Base-by-base conservation (phyloP, 1,140 invertebrate genomes). In the Lysiphlebus fabarum region DNA sequence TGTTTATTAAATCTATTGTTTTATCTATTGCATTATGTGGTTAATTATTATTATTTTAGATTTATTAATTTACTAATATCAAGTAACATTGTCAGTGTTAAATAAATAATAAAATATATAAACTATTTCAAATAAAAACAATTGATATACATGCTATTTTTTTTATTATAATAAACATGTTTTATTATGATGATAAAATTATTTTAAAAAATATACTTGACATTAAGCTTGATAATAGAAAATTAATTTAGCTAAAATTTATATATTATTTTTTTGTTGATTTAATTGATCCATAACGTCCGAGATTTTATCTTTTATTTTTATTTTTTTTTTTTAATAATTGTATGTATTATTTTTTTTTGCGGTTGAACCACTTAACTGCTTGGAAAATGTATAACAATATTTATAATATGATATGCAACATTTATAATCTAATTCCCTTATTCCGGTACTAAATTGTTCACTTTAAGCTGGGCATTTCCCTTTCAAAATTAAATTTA, bases 381-480 rank as follows among this genome's bases (percentile, higher is more conserved):
- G 72, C 66, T 68, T 74, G 69, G 69, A 67, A 75, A 74, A 70
- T 74, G 72, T 75, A 77, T 77, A 78, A 79, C 76, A 79, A 78
- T 79, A 77, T 78, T 77, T 64, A 74, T 76, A 77, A 77, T 74
- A 78, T 79, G 77, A 78, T 78, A 78, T 79, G 76, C 75, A 78
- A 78, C 75, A 78, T 78, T 79, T 78, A 77, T 77, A 76, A 77
- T 76, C 76, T 78, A 78, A 78, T 68, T 51, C 49, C 33, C 74
- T 74, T 79, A 78, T 73, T 68, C 71, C 69, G 67, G 69, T 77
- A 77, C 70, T 70, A 75, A 70, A 37, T 37, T 51, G 49, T 73
- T 76, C 67, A 67, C 67, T 71, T 53, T 55, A 47, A 42, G 59
- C 76, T 79, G 77, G 77, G 77, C 76, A 78, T 76, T 66, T 64